Evolutionary conservation across 2,113 vertebrate genomes (phyloP).

Genomic region (Poecile atricapillus): DNA sequence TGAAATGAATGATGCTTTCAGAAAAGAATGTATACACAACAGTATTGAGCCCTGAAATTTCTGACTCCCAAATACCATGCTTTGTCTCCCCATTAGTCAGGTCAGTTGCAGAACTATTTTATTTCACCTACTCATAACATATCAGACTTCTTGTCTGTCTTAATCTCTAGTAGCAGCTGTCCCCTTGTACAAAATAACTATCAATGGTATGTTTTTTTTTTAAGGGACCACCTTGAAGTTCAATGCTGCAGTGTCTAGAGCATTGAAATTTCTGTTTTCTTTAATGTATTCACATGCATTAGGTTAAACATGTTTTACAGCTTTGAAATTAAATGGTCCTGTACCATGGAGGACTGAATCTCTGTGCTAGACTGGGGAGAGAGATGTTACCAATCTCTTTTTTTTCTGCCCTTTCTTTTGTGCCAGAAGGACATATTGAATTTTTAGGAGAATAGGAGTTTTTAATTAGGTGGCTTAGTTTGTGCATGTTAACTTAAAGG

Average conservation of each 20-base stretch:
- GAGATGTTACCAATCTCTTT: background rate
- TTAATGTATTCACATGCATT: background rate
- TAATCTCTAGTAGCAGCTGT: background rate
- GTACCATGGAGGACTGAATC: background rate
- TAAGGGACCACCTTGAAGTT: background rate
- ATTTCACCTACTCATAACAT: background rate
- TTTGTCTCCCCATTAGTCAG: background rate
- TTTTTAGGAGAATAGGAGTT: background rate
- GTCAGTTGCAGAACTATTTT: background rate
- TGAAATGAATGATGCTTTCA: background rate
- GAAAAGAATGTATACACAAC: rapidly evolving
- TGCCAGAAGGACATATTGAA: background rate
- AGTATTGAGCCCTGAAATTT: background rate
- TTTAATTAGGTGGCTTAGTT: background rate
- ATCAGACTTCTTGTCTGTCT: background rate
- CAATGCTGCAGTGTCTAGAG: background rate
- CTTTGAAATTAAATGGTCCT: background rate
- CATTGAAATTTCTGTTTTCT: background rate
- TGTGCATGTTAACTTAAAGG: background rate
- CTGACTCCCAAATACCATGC: background rate
- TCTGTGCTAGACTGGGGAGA: background rate
- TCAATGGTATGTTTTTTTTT: background rate
- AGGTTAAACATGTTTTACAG: background rate
- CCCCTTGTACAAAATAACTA: background rate
- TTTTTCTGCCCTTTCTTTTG: background rate